Conservation (phyloP, 2,797 vertebrate genomes). For the Pteronotus mesoamericanus region DNA sequence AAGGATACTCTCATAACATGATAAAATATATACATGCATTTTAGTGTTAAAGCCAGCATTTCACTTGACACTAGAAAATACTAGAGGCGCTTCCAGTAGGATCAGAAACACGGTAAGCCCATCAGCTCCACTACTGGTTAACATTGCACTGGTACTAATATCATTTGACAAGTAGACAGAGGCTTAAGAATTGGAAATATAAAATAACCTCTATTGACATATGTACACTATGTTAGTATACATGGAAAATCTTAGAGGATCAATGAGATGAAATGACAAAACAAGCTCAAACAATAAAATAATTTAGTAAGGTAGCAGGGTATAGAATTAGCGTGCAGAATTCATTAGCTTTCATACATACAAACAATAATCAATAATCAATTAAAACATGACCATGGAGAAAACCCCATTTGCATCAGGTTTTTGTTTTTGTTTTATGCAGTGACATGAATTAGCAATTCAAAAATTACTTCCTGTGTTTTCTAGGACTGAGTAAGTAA, state of each 20-base stretch:
- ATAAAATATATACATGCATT: neutral
- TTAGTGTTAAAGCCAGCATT: neutral
- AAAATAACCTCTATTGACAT: neutral
- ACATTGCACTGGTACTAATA: neutral
- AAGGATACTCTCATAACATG: neutral
- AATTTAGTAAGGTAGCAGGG: neutral
- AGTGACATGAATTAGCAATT: neutral
- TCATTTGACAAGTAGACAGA: neutral
- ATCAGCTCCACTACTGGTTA: neutral
- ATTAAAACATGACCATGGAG: neutral
- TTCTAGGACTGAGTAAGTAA: neutral
- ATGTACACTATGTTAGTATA: neutral
- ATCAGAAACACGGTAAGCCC: neutral
- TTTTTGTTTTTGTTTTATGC: neutral
- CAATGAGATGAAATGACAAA: neutral
- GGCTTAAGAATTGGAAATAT: neutral
- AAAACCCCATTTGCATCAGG: neutral
- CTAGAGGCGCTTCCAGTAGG: neutral
- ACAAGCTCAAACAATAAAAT: neutral
- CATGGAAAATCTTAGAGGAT: neutral
- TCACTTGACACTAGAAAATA: neutral
- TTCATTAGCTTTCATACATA: neutral
- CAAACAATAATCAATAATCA: neutral
- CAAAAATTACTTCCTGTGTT: neutral
- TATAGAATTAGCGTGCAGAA: neutral